Conservation (phyloP, 1,140 invertebrate genomes). For the Heliconius congener region DNA sequence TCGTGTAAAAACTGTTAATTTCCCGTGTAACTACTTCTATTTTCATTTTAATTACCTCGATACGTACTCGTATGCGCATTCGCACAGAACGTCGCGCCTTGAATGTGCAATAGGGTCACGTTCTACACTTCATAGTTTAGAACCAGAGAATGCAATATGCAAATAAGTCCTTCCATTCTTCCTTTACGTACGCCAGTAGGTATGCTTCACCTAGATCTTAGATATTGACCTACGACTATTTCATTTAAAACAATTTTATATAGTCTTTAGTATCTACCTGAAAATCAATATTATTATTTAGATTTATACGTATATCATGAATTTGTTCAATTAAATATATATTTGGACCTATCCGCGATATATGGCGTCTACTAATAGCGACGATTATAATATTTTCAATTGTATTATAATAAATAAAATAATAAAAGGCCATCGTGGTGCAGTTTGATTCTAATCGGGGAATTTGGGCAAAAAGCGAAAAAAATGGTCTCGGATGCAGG, state of each 20-base stretch:
- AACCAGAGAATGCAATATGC: conserved; percentile 16
- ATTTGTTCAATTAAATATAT: neutral
- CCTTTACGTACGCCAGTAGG: neutral
- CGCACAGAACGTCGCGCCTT: conserved; percentile 2
- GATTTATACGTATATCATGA: neutral
- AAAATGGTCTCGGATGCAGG: no score
- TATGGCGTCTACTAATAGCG: neutral
- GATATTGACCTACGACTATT: neutral
- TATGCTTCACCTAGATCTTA: conserved; percentile 12
- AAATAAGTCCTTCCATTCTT: conserved; percentile 20
- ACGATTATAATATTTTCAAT: neutral
- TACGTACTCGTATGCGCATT: conserved; percentile 9
- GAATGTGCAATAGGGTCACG: conserved; percentile 17
- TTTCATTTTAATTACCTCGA: neutral
- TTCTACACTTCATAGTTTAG: conserved; percentile 12
- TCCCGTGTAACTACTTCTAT: neutral
- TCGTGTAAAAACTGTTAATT: no score
- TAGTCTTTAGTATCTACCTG: neutral
- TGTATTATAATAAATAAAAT: no score
- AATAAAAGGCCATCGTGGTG: no score
- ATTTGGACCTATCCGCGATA: neutral
- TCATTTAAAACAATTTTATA: neutral
- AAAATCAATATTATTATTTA: neutral
- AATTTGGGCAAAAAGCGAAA: no score
- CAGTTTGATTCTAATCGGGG: no score